A percentile compares a stretch with the other conserved stretches of the same genome.
Conservation (phyloP, 2,797 vertebrate species). For the Megaceryle alcyon region DNA sequence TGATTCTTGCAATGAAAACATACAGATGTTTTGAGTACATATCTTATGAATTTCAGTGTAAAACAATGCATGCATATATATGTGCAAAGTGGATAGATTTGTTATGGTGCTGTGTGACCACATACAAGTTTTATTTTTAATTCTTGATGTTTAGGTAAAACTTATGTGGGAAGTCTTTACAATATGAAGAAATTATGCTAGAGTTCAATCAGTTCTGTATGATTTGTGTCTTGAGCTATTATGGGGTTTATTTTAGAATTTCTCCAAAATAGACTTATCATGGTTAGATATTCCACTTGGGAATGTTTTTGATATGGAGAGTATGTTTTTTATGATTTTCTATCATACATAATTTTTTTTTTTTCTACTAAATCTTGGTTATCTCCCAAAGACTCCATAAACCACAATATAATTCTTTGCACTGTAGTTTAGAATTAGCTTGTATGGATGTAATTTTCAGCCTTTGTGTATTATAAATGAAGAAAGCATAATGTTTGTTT, state of each 20-base stretch:
- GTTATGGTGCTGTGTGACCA: neutral
- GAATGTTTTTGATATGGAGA: neutral
- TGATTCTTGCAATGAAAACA: neutral
- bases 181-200: neutral
- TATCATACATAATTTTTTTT: neutral
- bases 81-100: neutral
- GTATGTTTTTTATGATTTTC: neutral
- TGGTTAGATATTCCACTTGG: neutral
- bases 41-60: neutral
- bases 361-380: neutral
- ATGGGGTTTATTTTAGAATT: neutral
- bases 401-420: neutral
- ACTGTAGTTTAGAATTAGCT: neutral
- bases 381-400: neutral
- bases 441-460: neutral
- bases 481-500: fast-evolving
- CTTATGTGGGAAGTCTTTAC: neutral
- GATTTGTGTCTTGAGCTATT: neutral
- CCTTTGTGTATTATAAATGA: neutral
- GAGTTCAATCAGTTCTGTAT: neutral
- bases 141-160: neutral
- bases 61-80: neutral
- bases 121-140: neutral
- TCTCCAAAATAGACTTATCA: neutral
- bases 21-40: neutral